A percentile compares a stretch with the other conserved stretches of the same genome.
phyloP scores from a whole-genome alignment of 2,797 vertebrate genomes.

The Ammospiza maritima region DNA sequence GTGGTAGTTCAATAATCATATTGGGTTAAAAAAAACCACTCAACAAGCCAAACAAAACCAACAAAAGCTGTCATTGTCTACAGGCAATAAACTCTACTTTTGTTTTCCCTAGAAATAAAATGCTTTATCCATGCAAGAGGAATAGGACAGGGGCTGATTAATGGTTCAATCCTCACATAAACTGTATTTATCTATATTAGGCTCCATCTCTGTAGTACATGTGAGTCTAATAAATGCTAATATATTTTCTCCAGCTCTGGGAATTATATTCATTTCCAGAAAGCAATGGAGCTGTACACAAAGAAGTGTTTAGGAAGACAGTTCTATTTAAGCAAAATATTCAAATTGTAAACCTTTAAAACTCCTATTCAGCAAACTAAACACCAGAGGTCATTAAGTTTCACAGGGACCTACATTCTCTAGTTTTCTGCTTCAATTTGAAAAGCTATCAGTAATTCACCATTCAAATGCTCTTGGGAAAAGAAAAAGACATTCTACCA shows the following conservation, averaged over 20 bases:
- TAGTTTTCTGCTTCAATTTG: neutral
- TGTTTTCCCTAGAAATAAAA: neutral
- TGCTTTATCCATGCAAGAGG: neutral
- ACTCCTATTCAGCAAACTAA: neutral
- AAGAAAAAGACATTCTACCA: neutral
- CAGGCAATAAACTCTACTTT: neutral
- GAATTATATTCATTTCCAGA: neutral
- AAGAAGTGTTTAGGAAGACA: neutral
- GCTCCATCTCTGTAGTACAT: neutral
- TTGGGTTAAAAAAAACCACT: fast-evolving
- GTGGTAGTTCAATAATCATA: neutral
- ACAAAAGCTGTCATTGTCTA: neutral
- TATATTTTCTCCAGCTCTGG: neutral
- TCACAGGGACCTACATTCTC: neutral
- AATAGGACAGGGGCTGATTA: neutral
- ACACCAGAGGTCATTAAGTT: neutral
- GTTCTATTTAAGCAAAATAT: neutral
- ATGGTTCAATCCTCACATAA: neutral
- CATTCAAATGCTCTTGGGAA: neutral
- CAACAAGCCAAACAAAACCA: neutral
- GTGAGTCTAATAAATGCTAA: neutral
- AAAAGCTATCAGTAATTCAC: neutral
- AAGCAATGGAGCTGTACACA: neutral
- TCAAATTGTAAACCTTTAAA: neutral
- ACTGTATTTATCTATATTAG: neutral